phyloP scores from a whole-genome alignment of 2,113 vertebrate genomes.

The Cyprinodon variegatus region DNA sequence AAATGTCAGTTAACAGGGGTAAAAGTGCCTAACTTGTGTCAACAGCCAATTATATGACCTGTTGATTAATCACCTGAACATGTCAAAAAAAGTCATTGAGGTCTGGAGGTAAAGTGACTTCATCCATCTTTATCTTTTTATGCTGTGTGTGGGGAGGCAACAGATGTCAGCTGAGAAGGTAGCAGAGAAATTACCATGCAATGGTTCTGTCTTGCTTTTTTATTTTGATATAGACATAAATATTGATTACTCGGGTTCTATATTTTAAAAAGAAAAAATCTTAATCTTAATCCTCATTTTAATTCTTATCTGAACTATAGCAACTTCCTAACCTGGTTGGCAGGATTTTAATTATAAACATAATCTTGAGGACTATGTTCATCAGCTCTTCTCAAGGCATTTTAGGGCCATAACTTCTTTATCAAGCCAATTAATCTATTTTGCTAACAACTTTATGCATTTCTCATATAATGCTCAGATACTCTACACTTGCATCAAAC shows the following conservation, averaged over 20 bases:
- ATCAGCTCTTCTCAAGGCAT: too few species aligned
- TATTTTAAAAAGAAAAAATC: not conserved
- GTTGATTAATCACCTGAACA: not conserved
- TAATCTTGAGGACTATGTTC: too few species aligned
- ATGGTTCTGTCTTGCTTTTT: not conserved
- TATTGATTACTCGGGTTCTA: not conserved
- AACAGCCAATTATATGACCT: constrained; percentile 1
- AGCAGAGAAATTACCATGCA: not conserved
- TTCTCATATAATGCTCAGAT: not conserved
- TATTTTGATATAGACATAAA: not conserved
- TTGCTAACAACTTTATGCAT: too few species aligned
- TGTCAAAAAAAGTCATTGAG: not conserved
- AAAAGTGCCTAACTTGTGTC: not conserved
- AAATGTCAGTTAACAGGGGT: not conserved
- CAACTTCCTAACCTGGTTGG: too few species aligned
- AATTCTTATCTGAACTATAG: too few species aligned
- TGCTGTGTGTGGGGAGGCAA: not conserved
- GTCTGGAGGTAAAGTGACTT: not conserved
- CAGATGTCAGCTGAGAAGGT: not conserved
- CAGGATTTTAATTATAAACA: too few species aligned
- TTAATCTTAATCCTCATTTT: not conserved
- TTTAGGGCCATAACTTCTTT: too few species aligned
- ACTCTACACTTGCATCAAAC: too few species aligned
- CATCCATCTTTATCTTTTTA: not conserved
- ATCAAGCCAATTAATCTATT: too few species aligned